Evolutionary conservation across 2,797 vertebrate species (phyloP).

Genomic region (Rhinella marina): DNA sequence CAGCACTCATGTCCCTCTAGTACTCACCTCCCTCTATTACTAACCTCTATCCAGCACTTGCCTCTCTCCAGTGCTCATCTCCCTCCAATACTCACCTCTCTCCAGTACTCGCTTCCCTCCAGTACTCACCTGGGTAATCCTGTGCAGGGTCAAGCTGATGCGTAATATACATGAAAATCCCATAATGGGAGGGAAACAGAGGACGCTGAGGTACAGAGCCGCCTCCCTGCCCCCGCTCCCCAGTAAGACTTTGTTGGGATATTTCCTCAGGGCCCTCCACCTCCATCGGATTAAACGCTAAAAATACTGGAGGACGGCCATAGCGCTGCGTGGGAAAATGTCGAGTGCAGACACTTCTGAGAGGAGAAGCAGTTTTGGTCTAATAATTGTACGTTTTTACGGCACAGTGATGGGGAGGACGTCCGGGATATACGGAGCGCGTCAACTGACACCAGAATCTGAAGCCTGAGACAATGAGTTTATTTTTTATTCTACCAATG

Average conservation of each 20-base stretch:
- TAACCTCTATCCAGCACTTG: no score
- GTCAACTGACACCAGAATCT: neutral
- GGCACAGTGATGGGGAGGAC: neutral
- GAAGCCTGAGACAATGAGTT: no score
- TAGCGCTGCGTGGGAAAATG: slow-evolving; percentile 37
- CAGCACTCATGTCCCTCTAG: no score
- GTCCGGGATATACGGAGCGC: no score
- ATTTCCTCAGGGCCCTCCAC: slow-evolving; percentile 64
- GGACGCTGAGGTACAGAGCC: neutral
- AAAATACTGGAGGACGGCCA: slow-evolving; percentile 28
- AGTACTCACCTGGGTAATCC: neutral
- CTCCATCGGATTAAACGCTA: slow-evolving; percentile 63
- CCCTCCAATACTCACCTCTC: no score
- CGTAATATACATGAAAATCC: slow-evolving; percentile 9
- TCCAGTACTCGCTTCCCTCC: no score
- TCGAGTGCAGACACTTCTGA: neutral
- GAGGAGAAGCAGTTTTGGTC: neutral
- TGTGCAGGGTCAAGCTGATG: neutral
- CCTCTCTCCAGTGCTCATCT: no score
- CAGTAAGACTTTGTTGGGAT: slow-evolving; percentile 27
- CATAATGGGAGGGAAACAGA: slow-evolving; percentile 16
- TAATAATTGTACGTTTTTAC: slow-evolving; percentile 32
- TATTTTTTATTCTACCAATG: neutral
- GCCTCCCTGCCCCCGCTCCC: neutral
- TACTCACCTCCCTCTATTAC: no score